Evolutionary conservation across 2,888 invertebrate genomes (phyloP).

Genomic region (Seira musarum): DNA sequence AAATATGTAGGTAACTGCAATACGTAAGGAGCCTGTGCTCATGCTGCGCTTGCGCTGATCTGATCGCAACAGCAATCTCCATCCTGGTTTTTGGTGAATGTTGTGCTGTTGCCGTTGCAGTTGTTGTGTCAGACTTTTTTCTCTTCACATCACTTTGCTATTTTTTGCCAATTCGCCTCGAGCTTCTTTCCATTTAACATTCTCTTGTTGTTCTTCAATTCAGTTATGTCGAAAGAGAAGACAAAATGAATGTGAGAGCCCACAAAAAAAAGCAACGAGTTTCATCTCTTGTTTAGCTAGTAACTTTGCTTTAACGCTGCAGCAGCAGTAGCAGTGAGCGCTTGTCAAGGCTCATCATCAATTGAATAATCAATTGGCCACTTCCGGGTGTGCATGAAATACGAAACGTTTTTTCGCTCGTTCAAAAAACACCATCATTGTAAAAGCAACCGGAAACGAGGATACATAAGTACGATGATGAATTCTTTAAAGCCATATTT

Average conservation of each 20-base stretch:
- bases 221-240: not conserved
- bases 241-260: not conserved
- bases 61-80: not conserved
- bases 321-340: slow-evolving; percentile 24
- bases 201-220: slow-evolving; percentile 25
- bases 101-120: no score
- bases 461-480: slow-evolving; percentile 29
- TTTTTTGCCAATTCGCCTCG: slow-evolving; percentile 27
- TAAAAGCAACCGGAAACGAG: slow-evolving; percentile 67
- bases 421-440: slow-evolving; percentile 34
- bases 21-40: no score
- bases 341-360: slow-evolving; percentile 62
- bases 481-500: slow-evolving; percentile 20
- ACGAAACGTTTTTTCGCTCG: slow-evolving; percentile 43
- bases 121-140: slow-evolving; percentile 17
- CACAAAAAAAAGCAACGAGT: slow-evolving; percentile 4
- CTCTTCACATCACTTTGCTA: not conserved
- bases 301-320: not conserved
- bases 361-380: slow-evolving; percentile 66
- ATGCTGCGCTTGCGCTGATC: no score
- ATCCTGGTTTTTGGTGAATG: slow-evolving; percentile 6
- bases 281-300: slow-evolving; percentile 9
- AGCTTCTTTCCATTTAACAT: slow-evolving; percentile 36
- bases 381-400: slow-evolving; percentile 63
- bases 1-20: no score